A percentile compares a stretch with the other conserved stretches of the same genome.
Conservation (phyloP, 2,888 invertebrate genomes). For the Julus scandinavius region DNA sequence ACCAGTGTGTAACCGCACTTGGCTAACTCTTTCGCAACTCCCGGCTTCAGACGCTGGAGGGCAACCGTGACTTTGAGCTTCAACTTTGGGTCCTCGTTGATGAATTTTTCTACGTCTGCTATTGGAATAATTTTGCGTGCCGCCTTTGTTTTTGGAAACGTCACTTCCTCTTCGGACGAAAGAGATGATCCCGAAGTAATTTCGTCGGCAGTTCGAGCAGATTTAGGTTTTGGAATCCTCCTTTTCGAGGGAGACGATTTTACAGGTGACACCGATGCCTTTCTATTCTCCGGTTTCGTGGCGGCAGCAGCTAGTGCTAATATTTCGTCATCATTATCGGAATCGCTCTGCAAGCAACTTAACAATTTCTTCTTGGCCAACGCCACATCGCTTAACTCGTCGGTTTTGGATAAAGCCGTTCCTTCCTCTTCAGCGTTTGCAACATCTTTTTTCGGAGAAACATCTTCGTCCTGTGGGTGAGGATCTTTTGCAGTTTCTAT, state of each 20-base stretch:
- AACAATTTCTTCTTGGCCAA: conserved; percentile 10
- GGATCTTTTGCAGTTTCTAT: no score
- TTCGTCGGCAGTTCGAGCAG: background rate
- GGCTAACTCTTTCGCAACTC: background rate
- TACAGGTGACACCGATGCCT: background rate
- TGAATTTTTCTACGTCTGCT: conserved; percentile 1
- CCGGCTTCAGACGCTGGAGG: background rate
- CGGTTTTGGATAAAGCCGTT: no score
- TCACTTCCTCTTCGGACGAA: background rate
- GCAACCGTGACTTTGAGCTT: background rate
- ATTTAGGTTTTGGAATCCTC: conserved; percentile 17
- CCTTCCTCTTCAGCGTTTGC: background rate
- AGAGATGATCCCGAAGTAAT: conserved; percentile 8
- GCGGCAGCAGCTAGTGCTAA: conserved; percentile 53
- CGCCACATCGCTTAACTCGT: background rate
- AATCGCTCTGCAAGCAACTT: conserved; percentile 63
- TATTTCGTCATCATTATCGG: conserved; percentile 23
- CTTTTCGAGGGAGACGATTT: background rate
- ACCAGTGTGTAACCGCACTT: background rate
- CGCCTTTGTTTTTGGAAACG: conserved; percentile 3
- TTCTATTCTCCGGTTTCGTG: background rate
- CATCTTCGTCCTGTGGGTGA: no score
- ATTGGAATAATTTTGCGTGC: conserved; percentile 12
- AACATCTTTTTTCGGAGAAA: no score
- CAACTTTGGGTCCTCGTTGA: conserved; percentile 42